Evolutionary conservation across 2,113 vertebrate genomes (phyloP).

Genomic region (Mesitornis unicolor): DNA sequence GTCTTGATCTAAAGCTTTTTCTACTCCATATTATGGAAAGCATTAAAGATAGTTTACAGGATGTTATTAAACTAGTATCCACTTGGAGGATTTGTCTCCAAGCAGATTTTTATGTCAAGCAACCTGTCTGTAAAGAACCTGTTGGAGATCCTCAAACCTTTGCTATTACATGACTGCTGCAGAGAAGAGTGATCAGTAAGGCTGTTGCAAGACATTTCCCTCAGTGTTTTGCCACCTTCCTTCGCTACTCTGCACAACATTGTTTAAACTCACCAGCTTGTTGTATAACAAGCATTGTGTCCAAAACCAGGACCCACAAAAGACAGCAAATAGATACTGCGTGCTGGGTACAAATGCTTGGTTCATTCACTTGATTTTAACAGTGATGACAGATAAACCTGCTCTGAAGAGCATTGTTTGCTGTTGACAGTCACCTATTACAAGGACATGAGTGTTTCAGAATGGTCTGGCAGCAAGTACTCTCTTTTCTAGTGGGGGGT

Average conservation of each 20-base stretch:
- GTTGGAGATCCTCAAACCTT: background rate
- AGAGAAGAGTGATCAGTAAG: background rate
- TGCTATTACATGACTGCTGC: background rate
- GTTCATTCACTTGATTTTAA: background rate
- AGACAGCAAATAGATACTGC: background rate
- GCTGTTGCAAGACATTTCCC: background rate
- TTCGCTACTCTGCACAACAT: background rate
- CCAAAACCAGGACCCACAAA: background rate
- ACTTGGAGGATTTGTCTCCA: background rate
- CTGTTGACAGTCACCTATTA: background rate
- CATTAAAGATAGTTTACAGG: background rate
- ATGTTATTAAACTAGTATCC: background rate
- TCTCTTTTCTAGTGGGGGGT: background rate
- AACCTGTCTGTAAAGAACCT: background rate
- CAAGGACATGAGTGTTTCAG: background rate
- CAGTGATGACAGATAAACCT: background rate
- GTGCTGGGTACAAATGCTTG: background rate
- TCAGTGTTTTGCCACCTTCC: background rate
- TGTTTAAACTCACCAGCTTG: background rate
- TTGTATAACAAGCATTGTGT: background rate
- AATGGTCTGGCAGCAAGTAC: rapidly evolving
- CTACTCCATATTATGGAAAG: background rate
- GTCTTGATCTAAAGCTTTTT: background rate
- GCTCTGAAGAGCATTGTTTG: background rate
- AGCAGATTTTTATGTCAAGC: background rate